Conservation (phyloP, 2,888 invertebrate species). For the Acrocera orbiculus region DNA sequence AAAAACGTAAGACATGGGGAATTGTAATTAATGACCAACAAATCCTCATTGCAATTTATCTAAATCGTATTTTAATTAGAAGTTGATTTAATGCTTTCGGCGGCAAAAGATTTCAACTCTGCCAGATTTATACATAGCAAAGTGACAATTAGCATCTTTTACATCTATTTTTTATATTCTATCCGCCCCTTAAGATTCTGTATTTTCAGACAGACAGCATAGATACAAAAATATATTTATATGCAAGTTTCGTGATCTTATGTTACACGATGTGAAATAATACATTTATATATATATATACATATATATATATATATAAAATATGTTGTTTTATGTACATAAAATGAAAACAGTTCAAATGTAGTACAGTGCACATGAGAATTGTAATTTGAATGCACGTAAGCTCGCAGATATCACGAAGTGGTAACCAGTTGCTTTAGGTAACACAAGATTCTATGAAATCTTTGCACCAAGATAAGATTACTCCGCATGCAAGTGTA, state of each 20-base stretch:
- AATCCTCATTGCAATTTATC: conserved; percentile 10
- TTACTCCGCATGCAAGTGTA: not conserved
- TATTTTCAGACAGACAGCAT: too few species aligned
- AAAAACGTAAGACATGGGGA: too few species aligned
- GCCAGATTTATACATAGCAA: not conserved
- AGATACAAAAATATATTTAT: too few species aligned
- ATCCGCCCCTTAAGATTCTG: not conserved
- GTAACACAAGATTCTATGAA: conserved; percentile 5
- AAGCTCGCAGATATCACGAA: conserved; percentile 5
- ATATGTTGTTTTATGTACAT: not conserved
- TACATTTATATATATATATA: too few species aligned
- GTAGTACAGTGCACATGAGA: not conserved
- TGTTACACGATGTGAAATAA: too few species aligned
- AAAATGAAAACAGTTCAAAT: not conserved
- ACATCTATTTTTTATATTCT: not conserved
- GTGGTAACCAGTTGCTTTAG: not conserved
- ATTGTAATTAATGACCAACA: conserved; percentile 11
- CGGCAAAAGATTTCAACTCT: conserved; percentile 1
- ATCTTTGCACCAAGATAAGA: not conserved
- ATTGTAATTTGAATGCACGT: conserved; percentile 7
- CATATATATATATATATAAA: too few species aligned
- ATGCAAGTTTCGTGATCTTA: too few species aligned
- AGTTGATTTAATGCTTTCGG: conserved; percentile 9
- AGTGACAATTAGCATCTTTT: conserved; percentile 1
- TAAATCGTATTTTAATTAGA: conserved; percentile 12